Percentiles rank a stretch among this genome's conserved stretches.
phyloP scores from a whole-genome alignment of 1,140 invertebrate genomes.

The Drosophila pectinifera region DNA sequence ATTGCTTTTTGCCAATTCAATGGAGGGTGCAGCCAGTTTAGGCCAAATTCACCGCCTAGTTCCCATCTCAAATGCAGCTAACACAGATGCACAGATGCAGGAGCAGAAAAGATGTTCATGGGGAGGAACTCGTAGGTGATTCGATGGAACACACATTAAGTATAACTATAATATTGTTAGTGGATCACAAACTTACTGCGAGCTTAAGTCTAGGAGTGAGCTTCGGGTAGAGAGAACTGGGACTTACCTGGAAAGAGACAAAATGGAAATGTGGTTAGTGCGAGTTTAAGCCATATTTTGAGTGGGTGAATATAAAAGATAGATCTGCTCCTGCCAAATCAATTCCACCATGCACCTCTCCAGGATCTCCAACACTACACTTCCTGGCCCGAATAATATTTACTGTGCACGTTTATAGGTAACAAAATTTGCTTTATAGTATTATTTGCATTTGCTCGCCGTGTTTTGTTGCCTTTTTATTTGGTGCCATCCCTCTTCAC shows the following conservation, averaged over 20 bases:
- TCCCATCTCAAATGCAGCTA: conserved; percentile 30
- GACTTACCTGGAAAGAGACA: conserved; percentile 62
- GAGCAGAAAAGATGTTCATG: background rate
- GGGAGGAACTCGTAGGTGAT: conserved; percentile 4
- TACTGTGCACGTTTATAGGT: conserved; percentile 69
- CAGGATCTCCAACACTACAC: conserved; percentile 6
- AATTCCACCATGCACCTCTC: conserved; percentile 12
- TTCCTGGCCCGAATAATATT: conserved; percentile 55
- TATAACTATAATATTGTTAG: conserved; percentile 24
- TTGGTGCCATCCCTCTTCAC: conserved; percentile 45
- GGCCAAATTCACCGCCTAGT: conserved; percentile 2
- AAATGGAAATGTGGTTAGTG: background rate
- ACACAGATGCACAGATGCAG: conserved; percentile 12
- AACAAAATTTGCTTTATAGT: conserved; percentile 78
- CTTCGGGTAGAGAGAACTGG: conserved; percentile 8
- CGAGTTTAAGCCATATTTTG: background rate
- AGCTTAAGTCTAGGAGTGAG: conserved; percentile 46
- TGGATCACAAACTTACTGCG: conserved; percentile 72
- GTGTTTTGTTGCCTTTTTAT: conserved; percentile 26
- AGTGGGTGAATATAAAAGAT: background rate
- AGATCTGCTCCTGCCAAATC: conserved; percentile 11
- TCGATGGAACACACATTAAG: conserved; percentile 3
- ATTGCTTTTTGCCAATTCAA: conserved; percentile 33
- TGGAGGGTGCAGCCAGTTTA: conserved; percentile 21
- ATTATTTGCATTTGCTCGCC: conserved; percentile 62